These are phyloP conservation scores for Oreochromis niloticus DNA, from an alignment of 2,113 vertebrate genomes.

Conservation along the genomic window DNA sequence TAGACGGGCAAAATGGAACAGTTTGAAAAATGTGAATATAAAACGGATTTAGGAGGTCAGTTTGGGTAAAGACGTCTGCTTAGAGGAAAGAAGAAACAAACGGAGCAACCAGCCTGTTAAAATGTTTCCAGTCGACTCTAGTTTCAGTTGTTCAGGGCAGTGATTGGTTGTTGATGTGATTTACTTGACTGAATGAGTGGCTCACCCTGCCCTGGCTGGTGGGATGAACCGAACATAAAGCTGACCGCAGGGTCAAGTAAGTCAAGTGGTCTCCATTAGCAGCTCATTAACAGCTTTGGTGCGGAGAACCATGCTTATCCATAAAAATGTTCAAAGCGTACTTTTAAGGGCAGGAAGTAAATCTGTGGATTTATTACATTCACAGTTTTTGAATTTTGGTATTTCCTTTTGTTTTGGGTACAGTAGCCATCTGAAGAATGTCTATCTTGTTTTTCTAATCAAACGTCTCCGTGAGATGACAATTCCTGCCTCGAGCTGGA, in stretches of 20 bases:
- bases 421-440: neutral
- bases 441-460: slow-evolving; percentile 10
- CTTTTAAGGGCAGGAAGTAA: neutral
- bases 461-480: slow-evolving; percentile 1
- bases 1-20: neutral
- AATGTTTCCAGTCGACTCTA: neutral
- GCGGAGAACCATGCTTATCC: neutral
- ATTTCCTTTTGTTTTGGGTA: neutral
- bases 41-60: neutral
- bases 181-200: neutral
- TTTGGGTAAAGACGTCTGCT: neutral
- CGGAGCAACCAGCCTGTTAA: neutral
- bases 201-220: neutral
- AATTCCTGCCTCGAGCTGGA: slow-evolving; percentile 41
- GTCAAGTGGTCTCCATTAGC: neutral
- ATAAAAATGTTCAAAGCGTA: neutral
- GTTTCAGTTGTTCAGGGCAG: neutral
- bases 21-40: neutral
- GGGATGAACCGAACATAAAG: neutral
- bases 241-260: neutral
- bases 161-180: neutral
- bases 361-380: neutral
- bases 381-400: neutral
- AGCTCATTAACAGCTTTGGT: neutral
- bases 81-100: neutral